Base-by-base conservation (phyloP, 2,888 invertebrate genomes). In the Lymantria monacha region DNA sequence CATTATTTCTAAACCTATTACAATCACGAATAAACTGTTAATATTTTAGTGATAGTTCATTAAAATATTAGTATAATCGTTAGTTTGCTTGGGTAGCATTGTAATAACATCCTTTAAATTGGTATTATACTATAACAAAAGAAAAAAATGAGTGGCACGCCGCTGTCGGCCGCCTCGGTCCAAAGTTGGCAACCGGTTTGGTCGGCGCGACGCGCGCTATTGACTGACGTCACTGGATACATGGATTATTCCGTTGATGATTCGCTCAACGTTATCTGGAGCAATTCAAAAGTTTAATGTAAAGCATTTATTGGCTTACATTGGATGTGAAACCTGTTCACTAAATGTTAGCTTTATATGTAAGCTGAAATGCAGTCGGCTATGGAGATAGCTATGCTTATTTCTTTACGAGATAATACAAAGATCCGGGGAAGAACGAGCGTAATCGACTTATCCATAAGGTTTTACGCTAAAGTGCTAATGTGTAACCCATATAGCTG, bases 151-250 rank as follows among this genome's bases (percentile, higher is more conserved):
- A 48, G 57, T 49, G 55, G 64, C 63, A 64, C 41, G 64, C 49
- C 49, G 61, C 53, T 5, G 12, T 12, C 22, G 38, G 7, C 12
- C 41, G 41, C 15, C 41, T 49, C 53, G 64, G 49, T 47, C 42
- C 49, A 49, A 31, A 47, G 38, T 44, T 42, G 30, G 37, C 12
- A 62, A 76, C 76, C 76, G 72, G 76, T 76, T 72, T 61, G 53
- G 46, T 47, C 55, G 46, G 45, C 54, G 51, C 50, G 41, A 48
- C n/a, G 55, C 65, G 61, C 62, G 63, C 66, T 72, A 73, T 71
- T 69, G 75, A 76, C 74, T 74, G 72, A 74, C 74, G 72, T 76
- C 74, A 64, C 66, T 57, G 55, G 57, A 68, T 61, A 65, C 60
- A 63, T 62, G 55, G 69, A 58, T 68, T 63, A 63, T 71, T 63